Evolutionary conservation across 2,888 invertebrate genomes (phyloP).

Genomic region (Gandaritis pyraliata): DNA sequence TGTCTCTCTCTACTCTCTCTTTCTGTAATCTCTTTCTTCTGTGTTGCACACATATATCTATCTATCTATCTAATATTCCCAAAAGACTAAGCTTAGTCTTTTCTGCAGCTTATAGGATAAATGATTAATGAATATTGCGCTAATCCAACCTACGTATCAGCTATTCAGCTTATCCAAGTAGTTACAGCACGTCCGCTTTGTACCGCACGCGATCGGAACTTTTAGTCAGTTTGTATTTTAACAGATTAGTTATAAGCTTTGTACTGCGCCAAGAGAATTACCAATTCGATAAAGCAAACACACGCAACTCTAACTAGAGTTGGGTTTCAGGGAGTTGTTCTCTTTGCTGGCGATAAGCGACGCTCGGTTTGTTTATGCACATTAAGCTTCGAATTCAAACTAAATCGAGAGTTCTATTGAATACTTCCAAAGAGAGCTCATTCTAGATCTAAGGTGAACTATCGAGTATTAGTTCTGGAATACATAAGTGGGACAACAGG

Average conservation of each 20-base stretch:
- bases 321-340: conserved; percentile 33
- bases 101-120: conserved; percentile 21
- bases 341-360: conserved; percentile 31
- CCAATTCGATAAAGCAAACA: conserved; percentile 56
- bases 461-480: background rate
- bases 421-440: conserved; percentile 2
- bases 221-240: conserved; percentile 48
- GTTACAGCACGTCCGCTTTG: conserved; percentile 38
- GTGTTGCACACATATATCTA: too few species aligned
- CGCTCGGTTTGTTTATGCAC: conserved; percentile 14
- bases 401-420: conserved; percentile 2
- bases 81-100: background rate
- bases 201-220: conserved; percentile 47
- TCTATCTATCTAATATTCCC: conserved; percentile 1
- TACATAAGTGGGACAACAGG: too few species aligned
- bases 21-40: too few species aligned
- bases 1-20: too few species aligned
- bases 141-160: conserved; percentile 42
- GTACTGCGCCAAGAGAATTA: conserved; percentile 43
- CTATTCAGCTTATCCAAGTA: conserved; percentile 45
- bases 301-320: conserved; percentile 46
- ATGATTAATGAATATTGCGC: conserved; percentile 44
- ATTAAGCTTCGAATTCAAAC: conserved; percentile 12
- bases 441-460: background rate
- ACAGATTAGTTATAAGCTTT: conserved; percentile 48